A percentile compares a stretch with the other conserved stretches of the same genome.
phyloP scores from a whole-genome alignment of 2,888 invertebrate species.

The Tenthredo mesomela region DNA sequence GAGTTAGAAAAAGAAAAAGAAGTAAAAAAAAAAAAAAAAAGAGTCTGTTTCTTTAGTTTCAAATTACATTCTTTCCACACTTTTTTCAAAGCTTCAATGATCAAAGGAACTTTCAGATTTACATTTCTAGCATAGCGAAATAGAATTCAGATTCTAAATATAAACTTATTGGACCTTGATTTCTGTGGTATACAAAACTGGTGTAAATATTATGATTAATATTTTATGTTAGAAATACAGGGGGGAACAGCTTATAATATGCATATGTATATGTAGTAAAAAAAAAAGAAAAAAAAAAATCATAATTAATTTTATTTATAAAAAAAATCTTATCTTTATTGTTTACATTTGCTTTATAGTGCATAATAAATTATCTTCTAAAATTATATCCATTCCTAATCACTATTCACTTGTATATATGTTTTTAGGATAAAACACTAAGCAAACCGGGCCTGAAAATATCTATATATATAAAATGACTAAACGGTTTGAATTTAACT shows the following conservation, averaged over 20 bases:
- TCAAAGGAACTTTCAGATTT: background rate
- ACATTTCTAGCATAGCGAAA: background rate
- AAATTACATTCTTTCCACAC: background rate
- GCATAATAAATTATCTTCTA: background rate
- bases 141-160: conserved; percentile 55
- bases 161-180: conserved; percentile 59
- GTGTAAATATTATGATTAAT: conserved; percentile 62
- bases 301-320: background rate
- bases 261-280: background rate
- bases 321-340: background rate
- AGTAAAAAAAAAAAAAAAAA: background rate
- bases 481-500: conserved; percentile 99
- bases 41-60: background rate
- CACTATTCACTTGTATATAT: background rate
- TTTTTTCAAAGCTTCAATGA: conserved; percentile 11
- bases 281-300: background rate
- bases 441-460: background rate
- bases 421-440: conserved; percentile 18
- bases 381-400: background rate
- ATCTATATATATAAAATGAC: conserved; percentile 84
- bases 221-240: conserved; percentile 54
- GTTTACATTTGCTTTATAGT: background rate
- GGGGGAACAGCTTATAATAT: background rate
- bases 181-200: conserved; percentile 52
- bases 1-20: background rate